A percentile compares a stretch with the other conserved stretches of the same genome.
These are phyloP conservation scores for Crotalus viridis DNA, from an alignment of 2,113 vertebrate genomes.

Conservation along the genomic window DNA sequence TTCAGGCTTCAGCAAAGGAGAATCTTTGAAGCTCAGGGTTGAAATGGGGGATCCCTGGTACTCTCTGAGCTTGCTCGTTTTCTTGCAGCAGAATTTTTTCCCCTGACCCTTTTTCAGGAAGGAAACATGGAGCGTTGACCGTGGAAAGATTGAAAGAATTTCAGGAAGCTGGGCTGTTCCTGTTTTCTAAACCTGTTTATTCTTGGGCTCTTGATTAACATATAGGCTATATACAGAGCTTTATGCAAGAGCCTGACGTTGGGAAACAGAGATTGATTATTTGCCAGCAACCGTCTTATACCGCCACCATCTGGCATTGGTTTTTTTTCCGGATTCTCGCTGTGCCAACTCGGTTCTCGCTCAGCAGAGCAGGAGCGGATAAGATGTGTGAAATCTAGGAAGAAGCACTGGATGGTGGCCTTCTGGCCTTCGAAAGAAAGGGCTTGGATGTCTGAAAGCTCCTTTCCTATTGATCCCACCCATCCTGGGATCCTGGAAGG, in stretches of 20 bases:
- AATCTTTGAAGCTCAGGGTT: neutral
- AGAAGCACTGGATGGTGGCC: slow-evolving; percentile 40
- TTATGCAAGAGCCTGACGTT: slow-evolving; percentile 1
- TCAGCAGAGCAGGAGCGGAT: neutral
- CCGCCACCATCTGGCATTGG: slow-evolving; percentile 24
- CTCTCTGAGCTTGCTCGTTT: too few species aligned
- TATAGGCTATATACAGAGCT: neutral
- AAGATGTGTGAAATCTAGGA: slow-evolving; percentile 24
- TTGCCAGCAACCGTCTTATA: slow-evolving; percentile 32
- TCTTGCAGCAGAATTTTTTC: too few species aligned
- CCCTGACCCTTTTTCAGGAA: neutral
- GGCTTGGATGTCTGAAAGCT: slow-evolving; percentile 21
- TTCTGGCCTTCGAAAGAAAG: slow-evolving; percentile 32
- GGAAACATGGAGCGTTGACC: neutral
- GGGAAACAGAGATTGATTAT: slow-evolving; percentile 41
- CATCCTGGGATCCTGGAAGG: slow-evolving; percentile 30
- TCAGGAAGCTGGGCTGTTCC: neutral
- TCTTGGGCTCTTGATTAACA: neutral
- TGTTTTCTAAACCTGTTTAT: neutral
- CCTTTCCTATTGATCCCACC: neutral
- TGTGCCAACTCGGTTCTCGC: slow-evolving; percentile 30
- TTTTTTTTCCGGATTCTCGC: slow-evolving; percentile 34
- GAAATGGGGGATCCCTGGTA: neutral
- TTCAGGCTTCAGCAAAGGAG: neutral
- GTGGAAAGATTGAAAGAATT: too few species aligned